A percentile compares a stretch with the other conserved stretches of the same genome.
Conservation (phyloP, 1,140 invertebrate species). For the Galleria mellonella region DNA sequence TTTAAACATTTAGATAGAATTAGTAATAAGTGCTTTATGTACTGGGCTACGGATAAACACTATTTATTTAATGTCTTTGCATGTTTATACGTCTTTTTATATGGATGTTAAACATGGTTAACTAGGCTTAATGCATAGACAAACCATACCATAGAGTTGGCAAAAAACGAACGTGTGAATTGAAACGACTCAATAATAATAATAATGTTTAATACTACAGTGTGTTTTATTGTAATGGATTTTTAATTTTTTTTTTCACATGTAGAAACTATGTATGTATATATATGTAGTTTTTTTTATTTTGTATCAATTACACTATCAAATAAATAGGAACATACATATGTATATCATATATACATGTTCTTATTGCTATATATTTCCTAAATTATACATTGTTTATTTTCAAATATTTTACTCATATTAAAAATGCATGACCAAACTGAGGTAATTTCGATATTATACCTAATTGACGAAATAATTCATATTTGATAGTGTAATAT, state of each 20-base stretch:
- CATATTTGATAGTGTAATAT: too few relatives aligned
- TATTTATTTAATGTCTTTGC: not conserved
- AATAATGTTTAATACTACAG: slow-evolving; percentile 6
- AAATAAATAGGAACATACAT: too few relatives aligned
- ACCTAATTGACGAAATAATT: too few relatives aligned
- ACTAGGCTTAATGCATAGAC: not conserved
- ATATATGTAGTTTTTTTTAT: too few relatives aligned
- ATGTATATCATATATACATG: too few relatives aligned
- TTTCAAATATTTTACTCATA: too few relatives aligned
- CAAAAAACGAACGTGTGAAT: not conserved
- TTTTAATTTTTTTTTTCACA: not conserved
- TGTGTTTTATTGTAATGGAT: slow-evolving; percentile 3
- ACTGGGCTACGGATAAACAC: not conserved
- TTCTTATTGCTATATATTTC: too few relatives aligned
- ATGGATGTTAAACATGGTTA: slow-evolving; percentile 3
- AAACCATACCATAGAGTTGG: not conserved
- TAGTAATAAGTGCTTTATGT: slow-evolving; percentile 3
- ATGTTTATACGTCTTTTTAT: slow-evolving; percentile 10
- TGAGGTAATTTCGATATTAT: too few relatives aligned
- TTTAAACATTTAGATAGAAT: slow-evolving; percentile 2
- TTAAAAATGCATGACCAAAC: too few relatives aligned
- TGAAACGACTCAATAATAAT: not conserved
- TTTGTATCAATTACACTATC: too few relatives aligned
- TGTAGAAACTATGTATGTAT: not conserved
- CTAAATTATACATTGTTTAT: too few relatives aligned